These are phyloP conservation scores for Phylloscopus whistleri DNA, from an alignment of 2,113 vertebrate species.

Conservation along the genomic window DNA sequence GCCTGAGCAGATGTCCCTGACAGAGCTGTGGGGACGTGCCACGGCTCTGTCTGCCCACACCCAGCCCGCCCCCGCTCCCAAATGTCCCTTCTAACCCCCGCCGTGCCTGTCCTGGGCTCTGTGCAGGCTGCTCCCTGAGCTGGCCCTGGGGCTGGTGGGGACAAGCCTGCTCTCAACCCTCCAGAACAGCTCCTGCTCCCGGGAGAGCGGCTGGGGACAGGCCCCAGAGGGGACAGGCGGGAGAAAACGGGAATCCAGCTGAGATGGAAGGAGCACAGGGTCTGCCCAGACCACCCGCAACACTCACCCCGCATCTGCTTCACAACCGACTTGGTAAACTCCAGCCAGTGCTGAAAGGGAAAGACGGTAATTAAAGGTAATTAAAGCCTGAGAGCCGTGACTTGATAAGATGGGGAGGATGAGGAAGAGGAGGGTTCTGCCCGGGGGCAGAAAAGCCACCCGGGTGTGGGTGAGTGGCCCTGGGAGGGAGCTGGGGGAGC, in stretches of 20 bases:
- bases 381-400: not conserved
- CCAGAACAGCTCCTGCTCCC: not conserved
- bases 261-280: accelerated
- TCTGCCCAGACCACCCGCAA: accelerated
- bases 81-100: accelerated
- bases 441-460: not conserved
- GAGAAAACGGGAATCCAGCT: accelerated
- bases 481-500: not conserved
- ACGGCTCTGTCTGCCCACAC: accelerated
- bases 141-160: not conserved
- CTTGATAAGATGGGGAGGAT: not conserved
- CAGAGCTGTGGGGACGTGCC: accelerated
- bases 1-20: not conserved
- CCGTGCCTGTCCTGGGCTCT: not conserved
- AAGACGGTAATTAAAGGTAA: not conserved
- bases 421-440: not conserved
- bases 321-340: conserved; percentile 91
- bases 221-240: not conserved
- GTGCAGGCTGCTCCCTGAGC: not conserved
- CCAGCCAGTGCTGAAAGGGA: conserved; percentile 93
- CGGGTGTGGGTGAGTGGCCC: not conserved
- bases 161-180: not conserved
- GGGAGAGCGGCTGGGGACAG: not conserved
- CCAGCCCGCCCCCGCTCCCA: accelerated
- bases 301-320: conserved; percentile 98